Evolutionary conservation across 2,113 vertebrate species (phyloP).

Genomic region (Poecilia latipinna): DNA sequence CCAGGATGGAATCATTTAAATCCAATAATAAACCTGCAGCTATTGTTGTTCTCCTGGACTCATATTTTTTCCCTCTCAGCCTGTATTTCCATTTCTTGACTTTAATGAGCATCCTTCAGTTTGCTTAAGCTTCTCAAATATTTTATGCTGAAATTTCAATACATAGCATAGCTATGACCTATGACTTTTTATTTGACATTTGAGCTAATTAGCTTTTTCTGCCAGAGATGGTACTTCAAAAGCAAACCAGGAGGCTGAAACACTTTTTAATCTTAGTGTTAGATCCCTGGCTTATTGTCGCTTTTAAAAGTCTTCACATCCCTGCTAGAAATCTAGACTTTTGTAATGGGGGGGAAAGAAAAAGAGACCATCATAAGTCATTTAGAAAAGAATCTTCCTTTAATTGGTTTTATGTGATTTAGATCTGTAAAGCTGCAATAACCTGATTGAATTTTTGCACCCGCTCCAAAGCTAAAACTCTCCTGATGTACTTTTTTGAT

Average conservation of each 20-base stretch:
- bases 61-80: background rate
- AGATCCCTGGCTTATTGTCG: too few relatives aligned
- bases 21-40: slow-evolving; percentile 10
- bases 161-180: background rate
- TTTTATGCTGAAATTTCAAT: background rate
- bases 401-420: background rate
- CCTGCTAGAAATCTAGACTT: too few relatives aligned
- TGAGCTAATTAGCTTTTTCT: background rate
- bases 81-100: background rate
- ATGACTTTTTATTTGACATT: background rate
- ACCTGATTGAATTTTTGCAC: background rate
- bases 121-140: background rate
- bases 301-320: too few relatives aligned
- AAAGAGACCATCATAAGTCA: background rate
- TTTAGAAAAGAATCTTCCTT: background rate
- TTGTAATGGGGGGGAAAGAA: too few relatives aligned
- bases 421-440: background rate
- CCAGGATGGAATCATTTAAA: slow-evolving; percentile 12
- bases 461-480: background rate
- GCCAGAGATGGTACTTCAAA: too few relatives aligned
- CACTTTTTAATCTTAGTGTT: too few relatives aligned
- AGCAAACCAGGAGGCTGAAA: too few relatives aligned
- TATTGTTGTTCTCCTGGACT: background rate
- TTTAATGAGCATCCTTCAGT: background rate
- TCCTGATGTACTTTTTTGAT: background rate